Evolutionary conservation across 1,140 invertebrate genomes (phyloP), one percentile per base, ranked within the genome.

Genomic region (Ips nitidus): DNA sequence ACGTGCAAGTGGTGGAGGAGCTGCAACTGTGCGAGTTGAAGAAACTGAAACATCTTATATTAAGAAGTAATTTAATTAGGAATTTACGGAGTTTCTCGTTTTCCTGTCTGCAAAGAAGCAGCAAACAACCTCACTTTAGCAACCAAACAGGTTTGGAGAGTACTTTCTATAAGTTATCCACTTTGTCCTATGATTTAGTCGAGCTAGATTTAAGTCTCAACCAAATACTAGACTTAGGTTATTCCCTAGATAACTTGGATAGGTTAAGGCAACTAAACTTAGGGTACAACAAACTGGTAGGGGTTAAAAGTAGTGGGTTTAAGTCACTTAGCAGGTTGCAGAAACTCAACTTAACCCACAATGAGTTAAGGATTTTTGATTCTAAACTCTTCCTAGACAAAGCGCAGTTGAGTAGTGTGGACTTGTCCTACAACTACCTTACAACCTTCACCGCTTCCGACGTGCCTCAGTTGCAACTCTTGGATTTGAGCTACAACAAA

Each of bases 151-250:
- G 22, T 6, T 50, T 22, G 2, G 52, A 55, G 0, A 55, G 52
- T 38, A 55, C 52, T 0, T 55, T 22, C 52, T n/a, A 55, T 37
- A 55, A 55, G 5, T n/a, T 7, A 5, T 8, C 8, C 4, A 36
- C 41, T 4, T 43, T 43, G 36, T 40, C 39, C 22, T 64, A 63
- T 40, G 66, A 73, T 65, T 58, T 75, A 37, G 38, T 53, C 0
- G 60, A 67, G 2, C 61, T 78, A 50, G 74, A 75, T 69, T 71
- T 78, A 57, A 76, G 75, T n/a, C 41, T 65, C 42, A 78, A 78
- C 56, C 64, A 74, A 62, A 73, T 78, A 41, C 38, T 63, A 45
- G 56, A 41, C 36, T 59, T 78, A 43, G 64, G 52, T 1, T 38
- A 67, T 40, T 60, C 70, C n/a, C 63, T 77, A 1, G 69, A 50